Evolutionary conservation across 2,797 vertebrate species (phyloP).

Genomic region (Muscicapa striata): DNA sequence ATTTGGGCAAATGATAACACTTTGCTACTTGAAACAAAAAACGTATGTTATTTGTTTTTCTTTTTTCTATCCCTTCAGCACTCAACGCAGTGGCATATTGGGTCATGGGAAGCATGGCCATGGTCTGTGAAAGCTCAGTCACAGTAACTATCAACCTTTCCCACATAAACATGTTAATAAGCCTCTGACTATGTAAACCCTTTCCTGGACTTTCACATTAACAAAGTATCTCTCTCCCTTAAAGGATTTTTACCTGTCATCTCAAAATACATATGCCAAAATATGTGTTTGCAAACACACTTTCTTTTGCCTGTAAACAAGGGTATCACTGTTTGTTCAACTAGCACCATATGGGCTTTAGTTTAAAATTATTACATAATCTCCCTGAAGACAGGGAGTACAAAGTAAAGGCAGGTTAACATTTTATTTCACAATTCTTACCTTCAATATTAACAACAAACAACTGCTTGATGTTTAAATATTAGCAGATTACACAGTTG

Average conservation of each 20-base stretch:
- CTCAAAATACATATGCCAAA: neutral
- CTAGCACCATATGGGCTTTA: neutral
- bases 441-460: neutral
- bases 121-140: neutral
- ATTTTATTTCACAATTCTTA: constrained; percentile 16
- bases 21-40: neutral
- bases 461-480: neutral
- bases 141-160: neutral
- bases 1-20: neutral
- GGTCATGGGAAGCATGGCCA: neutral
- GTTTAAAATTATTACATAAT: neutral
- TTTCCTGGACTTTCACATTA: neutral
- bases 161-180: neutral
- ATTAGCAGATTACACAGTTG: neutral
- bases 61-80: neutral
- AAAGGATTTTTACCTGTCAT: neutral
- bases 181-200: neutral
- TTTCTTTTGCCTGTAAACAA: neutral
- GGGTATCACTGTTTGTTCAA: neutral
- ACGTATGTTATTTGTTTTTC: neutral
- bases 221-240: neutral
- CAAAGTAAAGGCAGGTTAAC: neutral
- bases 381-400: neutral
- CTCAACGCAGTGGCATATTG: neutral
- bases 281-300: neutral